Evolutionary conservation across 1,140 invertebrate genomes (phyloP), one percentile per base, ranked within the genome.

Genomic region (Eriosoma lanigerum): DNA sequence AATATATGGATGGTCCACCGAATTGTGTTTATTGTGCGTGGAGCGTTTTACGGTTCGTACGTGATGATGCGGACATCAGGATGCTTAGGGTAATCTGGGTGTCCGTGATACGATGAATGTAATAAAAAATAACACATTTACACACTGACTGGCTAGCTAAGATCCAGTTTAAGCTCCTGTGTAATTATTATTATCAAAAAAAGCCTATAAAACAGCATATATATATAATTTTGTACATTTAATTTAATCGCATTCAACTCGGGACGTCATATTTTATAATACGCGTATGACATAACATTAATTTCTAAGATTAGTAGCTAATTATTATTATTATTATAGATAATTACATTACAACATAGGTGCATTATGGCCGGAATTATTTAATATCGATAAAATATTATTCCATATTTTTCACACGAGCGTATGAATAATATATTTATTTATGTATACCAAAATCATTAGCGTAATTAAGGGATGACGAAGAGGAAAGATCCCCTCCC

Each of bases 81-180:
- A 60, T 21, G 75, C 75, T 78, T 78, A 78, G 56, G 75, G 75
- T 78, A 78, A 78, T 78, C 75, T 48, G 75, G 75, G 56, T 78
- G 75, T 78, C 56, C 75, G 75, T 78, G 56, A 62, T 78, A 78
- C 56, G 75, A 62, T 78, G 75, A 62, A 62, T 78, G 75, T 75
- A 38, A n/a, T 38, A 75, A 60, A 78, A 62, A 60, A 56, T 38
- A 29, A 29, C 6, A 32, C 50, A 26, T 10, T 13, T 24, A 38
- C 8, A 64, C 32, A 38, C 32, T 1, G 26, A 32, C 26, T 38
- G n/a, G 44, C 44, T 15, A 26, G 19, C 24, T 75, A 73, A 52
- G 70, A 70, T 44, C 46, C 68, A 8, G 24, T 15, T 48, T 72
- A 52, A 72, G 68, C 48, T 29, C 17, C 68, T 15, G 44, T 52